Conservation (phyloP, 2,113 vertebrate species). For the Bubo blakistoni region DNA sequence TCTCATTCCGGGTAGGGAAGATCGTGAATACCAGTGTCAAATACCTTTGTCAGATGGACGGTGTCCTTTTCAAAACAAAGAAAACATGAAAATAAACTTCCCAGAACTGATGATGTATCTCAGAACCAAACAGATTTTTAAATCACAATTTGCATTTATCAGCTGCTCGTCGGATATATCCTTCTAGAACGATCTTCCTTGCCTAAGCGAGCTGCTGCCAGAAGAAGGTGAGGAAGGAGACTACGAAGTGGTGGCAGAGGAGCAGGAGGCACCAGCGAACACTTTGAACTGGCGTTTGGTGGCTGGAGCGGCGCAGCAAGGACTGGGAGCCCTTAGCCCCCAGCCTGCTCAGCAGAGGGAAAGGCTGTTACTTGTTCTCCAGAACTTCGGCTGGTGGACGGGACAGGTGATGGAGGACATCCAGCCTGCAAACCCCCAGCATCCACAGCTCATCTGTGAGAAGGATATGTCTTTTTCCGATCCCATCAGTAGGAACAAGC, state of each 20-base stretch:
- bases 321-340: neutral
- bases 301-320: neutral
- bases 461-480: neutral
- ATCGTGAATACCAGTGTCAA: neutral
- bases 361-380: neutral
- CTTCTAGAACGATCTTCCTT: neutral
- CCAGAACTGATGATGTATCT: neutral
- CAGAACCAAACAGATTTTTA: neutral
- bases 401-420: neutral
- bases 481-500: neutral
- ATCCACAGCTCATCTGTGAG: neutral
- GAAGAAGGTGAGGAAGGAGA: neutral
- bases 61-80: neutral
- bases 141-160: neutral
- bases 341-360: rapidly evolving
- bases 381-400: neutral
- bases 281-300: neutral
- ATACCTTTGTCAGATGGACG: neutral
- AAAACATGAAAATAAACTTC: neutral
- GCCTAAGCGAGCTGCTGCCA: neutral
- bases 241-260: neutral
- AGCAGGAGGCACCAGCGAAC: neutral
- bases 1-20: neutral
- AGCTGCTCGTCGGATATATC: neutral
- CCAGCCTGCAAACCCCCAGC: neutral